Evolutionary conservation across 2,797 vertebrate genomes (phyloP).

Genomic region (Bucorvus abyssinicus): DNA sequence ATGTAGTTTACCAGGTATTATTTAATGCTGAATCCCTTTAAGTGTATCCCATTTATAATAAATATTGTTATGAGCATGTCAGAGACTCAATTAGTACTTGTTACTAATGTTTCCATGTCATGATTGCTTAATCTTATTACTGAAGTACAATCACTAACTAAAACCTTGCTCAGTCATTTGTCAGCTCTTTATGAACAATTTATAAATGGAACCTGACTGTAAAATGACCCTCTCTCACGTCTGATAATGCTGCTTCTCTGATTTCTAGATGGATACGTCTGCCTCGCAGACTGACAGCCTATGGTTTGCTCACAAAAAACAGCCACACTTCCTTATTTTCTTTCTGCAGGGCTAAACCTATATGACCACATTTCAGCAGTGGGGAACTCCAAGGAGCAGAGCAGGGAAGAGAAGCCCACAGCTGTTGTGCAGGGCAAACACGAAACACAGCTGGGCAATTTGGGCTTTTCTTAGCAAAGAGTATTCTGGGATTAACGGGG

Average conservation of each 20-base stretch:
- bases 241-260: background rate
- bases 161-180: background rate
- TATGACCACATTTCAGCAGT: background rate
- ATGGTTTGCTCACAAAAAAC: background rate
- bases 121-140: conserved; percentile 17
- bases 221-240: background rate
- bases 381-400: background rate
- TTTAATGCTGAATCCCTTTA: background rate
- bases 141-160: background rate
- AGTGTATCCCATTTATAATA: background rate
- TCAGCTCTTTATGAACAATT: background rate
- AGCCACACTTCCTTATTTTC: background rate
- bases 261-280: background rate
- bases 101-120: background rate
- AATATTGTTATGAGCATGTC: background rate
- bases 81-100: conserved; percentile 26
- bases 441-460: background rate
- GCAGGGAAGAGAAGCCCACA: background rate
- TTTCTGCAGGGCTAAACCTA: background rate
- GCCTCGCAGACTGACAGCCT: background rate
- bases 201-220: background rate
- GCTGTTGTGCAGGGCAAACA: background rate
- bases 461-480: background rate
- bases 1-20: background rate
- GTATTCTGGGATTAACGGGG: background rate